phyloP scores from a whole-genome alignment of 2,888 invertebrate genomes.

The Ornithoptera priamus region DNA sequence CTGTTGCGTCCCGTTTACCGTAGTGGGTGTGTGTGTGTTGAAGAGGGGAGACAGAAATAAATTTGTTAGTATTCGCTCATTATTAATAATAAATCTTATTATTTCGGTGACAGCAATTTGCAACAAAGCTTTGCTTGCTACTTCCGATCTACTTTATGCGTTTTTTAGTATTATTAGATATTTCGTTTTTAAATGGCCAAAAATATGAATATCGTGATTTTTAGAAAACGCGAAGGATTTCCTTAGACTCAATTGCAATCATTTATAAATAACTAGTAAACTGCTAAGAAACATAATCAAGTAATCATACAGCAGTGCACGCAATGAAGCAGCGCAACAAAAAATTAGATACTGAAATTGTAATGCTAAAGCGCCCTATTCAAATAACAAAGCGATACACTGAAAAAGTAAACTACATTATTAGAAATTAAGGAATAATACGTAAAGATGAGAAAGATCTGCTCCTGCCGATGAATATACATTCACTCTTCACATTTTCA shows the following conservation, averaged over 20 bases:
- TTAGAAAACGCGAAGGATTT: constrained; percentile 11
- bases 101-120: constrained; percentile 14
- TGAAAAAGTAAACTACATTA: too few relatives aligned
- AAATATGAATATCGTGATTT: constrained; percentile 74
- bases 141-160: constrained; percentile 8
- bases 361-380: constrained; percentile 7
- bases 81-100: constrained; percentile 38
- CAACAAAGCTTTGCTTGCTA: constrained; percentile 25
- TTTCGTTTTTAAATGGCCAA: constrained; percentile 45
- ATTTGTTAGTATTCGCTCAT: constrained; percentile 80
- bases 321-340: not conserved
- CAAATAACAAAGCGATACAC: not conserved
- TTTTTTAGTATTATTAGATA: constrained; percentile 5
- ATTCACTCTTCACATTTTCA: too few relatives aligned
- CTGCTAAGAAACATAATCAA: not conserved
- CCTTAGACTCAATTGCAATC: not conserved
- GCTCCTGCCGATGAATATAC: too few relatives aligned
- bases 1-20: constrained; percentile 87
- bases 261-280: too few relatives aligned
- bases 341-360: not conserved
- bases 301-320: not conserved
- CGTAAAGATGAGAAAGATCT: too few relatives aligned
- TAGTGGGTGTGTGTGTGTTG: constrained; percentile 70
- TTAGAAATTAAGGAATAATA: too few relatives aligned
- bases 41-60: constrained; percentile 70